phyloP scores from a whole-genome alignment of 2,113 vertebrate species.

The Rhabdornis inornatus region DNA sequence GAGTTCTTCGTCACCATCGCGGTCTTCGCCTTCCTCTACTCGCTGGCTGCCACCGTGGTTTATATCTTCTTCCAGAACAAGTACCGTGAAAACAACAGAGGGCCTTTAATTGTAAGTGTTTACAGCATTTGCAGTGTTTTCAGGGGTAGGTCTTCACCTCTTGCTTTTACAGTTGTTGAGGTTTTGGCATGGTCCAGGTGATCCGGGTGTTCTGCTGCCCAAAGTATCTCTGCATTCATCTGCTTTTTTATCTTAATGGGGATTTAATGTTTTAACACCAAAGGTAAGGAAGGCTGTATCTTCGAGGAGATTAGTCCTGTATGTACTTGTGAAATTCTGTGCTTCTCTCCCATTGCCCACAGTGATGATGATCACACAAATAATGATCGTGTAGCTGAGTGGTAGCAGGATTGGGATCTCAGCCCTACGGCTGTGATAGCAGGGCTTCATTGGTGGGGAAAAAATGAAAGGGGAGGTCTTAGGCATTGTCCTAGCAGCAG shows the following conservation, averaged over 20 bases:
- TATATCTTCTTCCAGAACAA: slow-evolving; percentile 97
- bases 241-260: neutral
- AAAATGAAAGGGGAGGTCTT: neutral
- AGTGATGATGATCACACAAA: neutral
- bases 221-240: neutral
- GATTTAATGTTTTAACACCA: neutral
- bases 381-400: neutral
- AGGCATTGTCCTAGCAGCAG: neutral
- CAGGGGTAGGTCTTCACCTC: accelerated
- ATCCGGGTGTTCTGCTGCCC: neutral
- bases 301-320: neutral
- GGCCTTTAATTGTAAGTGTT: slow-evolving; percentile 90
- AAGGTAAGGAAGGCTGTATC: neutral
- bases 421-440: neutral
- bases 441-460: neutral
- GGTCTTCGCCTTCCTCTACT: slow-evolving; percentile 96
- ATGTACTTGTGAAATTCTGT: neutral
- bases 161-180: neutral
- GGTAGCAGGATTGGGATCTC: neutral
- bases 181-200: neutral
- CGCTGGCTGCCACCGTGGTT: slow-evolving; percentile 87
- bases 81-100: slow-evolving; percentile 92
- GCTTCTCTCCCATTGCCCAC: neutral
- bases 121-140: neutral
- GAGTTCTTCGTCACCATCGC: slow-evolving; percentile 98